phyloP scores from a whole-genome alignment of 1,140 invertebrate genomes.

The Anoplolepis gracilipes region DNA sequence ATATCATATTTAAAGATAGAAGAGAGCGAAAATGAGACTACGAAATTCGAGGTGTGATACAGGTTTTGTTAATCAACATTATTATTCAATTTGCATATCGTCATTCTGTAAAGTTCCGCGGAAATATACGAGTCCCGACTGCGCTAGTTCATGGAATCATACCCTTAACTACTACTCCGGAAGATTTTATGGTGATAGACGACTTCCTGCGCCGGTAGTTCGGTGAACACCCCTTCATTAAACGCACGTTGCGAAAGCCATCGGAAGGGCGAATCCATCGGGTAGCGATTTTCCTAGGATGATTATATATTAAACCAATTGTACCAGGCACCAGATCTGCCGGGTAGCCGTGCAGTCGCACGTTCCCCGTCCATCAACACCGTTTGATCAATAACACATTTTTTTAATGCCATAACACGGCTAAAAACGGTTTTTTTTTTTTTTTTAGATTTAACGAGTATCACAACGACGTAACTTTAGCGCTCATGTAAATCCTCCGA shows the following conservation, averaged over 20 bases:
- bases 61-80: not conserved
- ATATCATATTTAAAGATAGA: not conserved
- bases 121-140: not conserved
- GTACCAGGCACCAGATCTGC: slow-evolving; percentile 52
- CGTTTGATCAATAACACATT: slow-evolving; percentile 59
- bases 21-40: not conserved
- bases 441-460: slow-evolving; percentile 19
- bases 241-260: slow-evolving; percentile 44
- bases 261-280: slow-evolving; percentile 8
- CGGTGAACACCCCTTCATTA: slow-evolving; percentile 54
- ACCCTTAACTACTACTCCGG: slow-evolving; percentile 20
- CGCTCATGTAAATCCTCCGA: slow-evolving; percentile 42
- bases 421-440: not conserved
- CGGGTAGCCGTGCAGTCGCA: not conserved
- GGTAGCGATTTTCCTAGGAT: slow-evolving; percentile 47
- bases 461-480: slow-evolving; percentile 24
- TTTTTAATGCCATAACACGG: too few relatives aligned
- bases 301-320: slow-evolving; percentile 44
- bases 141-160: slow-evolving; percentile 20
- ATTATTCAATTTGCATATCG: slow-evolving; percentile 16
- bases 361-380: not conserved
- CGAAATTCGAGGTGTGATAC: not conserved
- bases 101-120: slow-evolving; percentile 1
- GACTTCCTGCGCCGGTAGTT: slow-evolving; percentile 25
- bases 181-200: slow-evolving; percentile 54